These are phyloP conservation scores for Ophraella communa DNA, from an alignment of 2,888 invertebrate species.

Conservation along the genomic window DNA sequence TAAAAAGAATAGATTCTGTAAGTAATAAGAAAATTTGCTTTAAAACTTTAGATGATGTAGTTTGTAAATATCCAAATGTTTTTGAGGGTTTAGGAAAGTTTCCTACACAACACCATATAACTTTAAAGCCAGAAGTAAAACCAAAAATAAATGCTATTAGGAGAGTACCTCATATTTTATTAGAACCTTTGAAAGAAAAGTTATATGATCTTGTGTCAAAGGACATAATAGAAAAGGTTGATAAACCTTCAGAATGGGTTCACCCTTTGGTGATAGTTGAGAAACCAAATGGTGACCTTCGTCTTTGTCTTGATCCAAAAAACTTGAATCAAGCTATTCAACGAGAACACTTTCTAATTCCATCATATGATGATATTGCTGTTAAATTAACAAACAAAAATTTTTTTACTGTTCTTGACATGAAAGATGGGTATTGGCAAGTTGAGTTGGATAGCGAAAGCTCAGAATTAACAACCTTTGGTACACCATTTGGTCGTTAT, in stretches of 20 bases:
- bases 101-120: constrained; percentile 35
- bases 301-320: constrained; percentile 27
- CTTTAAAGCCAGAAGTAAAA: constrained; percentile 26
- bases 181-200: constrained; percentile 21
- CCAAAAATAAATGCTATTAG: constrained; percentile 21
- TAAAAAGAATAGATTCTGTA: constrained; percentile 18
- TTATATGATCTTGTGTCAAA: constrained; percentile 7
- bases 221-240: not conserved
- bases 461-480: too few species aligned
- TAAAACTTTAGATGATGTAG: not conserved
- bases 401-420: too few species aligned
- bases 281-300: constrained; percentile 28
- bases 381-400: constrained; percentile 3
- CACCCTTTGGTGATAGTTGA: too few species aligned
- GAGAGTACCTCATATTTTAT: constrained; percentile 8
- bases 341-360: constrained; percentile 27
- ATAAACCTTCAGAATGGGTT: not conserved
- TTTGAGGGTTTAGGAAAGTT: constrained; percentile 34
- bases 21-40: not conserved
- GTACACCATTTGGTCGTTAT: too few species aligned
- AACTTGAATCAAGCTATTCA: constrained; percentile 23
- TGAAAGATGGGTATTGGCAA: too few species aligned
- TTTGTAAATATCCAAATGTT: constrained; percentile 4
- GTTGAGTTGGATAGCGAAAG: too few species aligned
- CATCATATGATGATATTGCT: constrained; percentile 24